These are phyloP conservation scores for Genyomyrus donnyi DNA, from an alignment of 2,113 vertebrate species.

Conservation along the genomic window DNA sequence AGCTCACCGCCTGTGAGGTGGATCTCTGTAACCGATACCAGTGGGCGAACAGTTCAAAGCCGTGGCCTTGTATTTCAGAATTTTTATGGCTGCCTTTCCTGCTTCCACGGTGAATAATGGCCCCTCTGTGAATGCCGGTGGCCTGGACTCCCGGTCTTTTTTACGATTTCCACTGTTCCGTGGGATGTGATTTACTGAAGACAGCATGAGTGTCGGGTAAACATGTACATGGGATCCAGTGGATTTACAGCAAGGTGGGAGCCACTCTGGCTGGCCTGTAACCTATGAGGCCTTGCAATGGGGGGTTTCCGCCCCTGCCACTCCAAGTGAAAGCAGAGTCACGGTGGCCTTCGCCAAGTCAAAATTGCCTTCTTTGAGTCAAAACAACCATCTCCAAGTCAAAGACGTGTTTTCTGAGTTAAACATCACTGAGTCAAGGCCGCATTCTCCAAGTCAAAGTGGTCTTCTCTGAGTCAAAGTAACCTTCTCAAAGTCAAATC, in stretches of 20 bases:
- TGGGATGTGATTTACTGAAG: conserved; percentile 63
- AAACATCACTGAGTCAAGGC: neutral
- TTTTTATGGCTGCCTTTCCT: conserved; percentile 68
- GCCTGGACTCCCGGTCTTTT: conserved; percentile 46
- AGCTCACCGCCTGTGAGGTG: conserved; percentile 59
- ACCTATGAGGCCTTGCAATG: neutral
- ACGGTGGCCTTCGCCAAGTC: too few species aligned
- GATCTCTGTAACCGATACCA: conserved; percentile 64
- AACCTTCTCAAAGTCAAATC: neutral
- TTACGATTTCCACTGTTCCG: conserved; percentile 54
- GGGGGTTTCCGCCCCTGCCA: neutral
- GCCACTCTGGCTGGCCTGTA: neutral
- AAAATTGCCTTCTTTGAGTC: neutral
- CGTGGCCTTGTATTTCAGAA: conserved; percentile 60
- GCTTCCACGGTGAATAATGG: conserved; percentile 64
- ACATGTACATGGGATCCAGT: conserved; percentile 55
- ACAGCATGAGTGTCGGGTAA: conserved; percentile 57
- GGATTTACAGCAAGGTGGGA: conserved; percentile 46
- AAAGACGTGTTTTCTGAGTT: neutral
- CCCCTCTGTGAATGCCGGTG: conserved; percentile 50
- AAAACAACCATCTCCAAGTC: neutral
- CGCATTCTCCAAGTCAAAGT: neutral
- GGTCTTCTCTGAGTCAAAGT: neutral
- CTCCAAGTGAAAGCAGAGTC: neutral
- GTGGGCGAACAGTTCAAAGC: conserved; percentile 65